Percentiles rank a stretch among this genome's conserved stretches.
Conservation (phyloP, 2,888 invertebrate species). For the Perizoma flavofasciatum region DNA sequence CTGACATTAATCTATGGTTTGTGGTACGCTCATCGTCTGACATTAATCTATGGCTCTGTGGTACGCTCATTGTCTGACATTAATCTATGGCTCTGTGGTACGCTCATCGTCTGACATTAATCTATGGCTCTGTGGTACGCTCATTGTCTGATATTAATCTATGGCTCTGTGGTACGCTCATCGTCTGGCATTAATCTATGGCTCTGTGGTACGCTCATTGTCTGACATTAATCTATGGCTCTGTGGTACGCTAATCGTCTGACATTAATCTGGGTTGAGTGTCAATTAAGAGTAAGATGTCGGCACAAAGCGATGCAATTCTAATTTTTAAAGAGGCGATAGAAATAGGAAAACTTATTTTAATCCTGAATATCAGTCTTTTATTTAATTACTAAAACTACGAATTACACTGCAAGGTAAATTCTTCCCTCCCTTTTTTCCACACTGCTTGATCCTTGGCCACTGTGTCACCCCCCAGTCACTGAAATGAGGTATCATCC, state of each 20-base stretch:
- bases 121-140: too few species aligned
- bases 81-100: slow-evolving; percentile 24
- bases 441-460: too few species aligned
- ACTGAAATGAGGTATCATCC: too few species aligned
- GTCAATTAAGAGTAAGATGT: slow-evolving; percentile 36
- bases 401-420: too few species aligned
- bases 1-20: slow-evolving; percentile 31
- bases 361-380: too few species aligned
- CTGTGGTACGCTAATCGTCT: slow-evolving; percentile 6
- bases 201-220: slow-evolving; percentile 7
- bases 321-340: neutral
- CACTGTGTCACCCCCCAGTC: too few species aligned
- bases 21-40: slow-evolving; percentile 11
- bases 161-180: too few species aligned
- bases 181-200: too few species aligned
- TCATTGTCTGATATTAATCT: too few species aligned
- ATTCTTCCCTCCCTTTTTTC: too few species aligned
- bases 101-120: slow-evolving; percentile 27
- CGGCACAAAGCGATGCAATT: slow-evolving; percentile 20
- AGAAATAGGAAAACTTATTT: too few species aligned
- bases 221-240: neutral
- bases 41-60: slow-evolving; percentile 30
- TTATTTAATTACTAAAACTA: too few species aligned
- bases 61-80: slow-evolving; percentile 21
- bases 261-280: slow-evolving; percentile 36